phyloP scores from a whole-genome alignment of 1,140 invertebrate species.

The Batillaria attramentaria region DNA sequence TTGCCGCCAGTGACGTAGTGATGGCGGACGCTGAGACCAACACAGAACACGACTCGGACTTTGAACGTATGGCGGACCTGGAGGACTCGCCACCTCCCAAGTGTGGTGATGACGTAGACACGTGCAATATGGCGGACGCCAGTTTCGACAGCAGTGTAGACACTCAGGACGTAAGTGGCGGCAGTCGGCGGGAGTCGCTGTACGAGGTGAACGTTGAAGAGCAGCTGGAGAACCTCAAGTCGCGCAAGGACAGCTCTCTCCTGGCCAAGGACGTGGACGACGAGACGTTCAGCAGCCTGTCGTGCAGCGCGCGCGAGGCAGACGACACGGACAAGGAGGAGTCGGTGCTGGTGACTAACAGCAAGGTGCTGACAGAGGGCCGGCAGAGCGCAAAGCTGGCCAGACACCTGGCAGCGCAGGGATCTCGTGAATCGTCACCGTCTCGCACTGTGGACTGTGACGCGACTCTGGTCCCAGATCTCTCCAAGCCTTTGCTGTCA shows the following conservation, averaged over 20 bases:
- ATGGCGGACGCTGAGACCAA: constrained; percentile 50
- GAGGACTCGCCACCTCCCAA: constrained; percentile 26
- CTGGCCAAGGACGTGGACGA: constrained; percentile 59
- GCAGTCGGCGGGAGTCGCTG: constrained; percentile 60
- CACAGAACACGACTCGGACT: constrained; percentile 53
- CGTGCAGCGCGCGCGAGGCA: constrained; percentile 43
- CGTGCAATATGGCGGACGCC: constrained; percentile 44
- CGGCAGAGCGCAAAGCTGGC: constrained; percentile 34
- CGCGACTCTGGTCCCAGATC: constrained; percentile 27
- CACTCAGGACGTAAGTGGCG: constrained; percentile 39
- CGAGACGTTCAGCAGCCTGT: constrained; percentile 66
- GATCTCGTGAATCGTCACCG: background rate
- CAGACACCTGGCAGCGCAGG: constrained; percentile 17
- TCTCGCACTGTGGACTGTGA: background rate
- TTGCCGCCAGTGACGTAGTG: constrained; percentile 15
- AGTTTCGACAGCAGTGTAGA: constrained; percentile 64
- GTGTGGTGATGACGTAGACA: constrained; percentile 24
- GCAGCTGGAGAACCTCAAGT: constrained; percentile 55
- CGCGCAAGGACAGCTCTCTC: constrained; percentile 37
- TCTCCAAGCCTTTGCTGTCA: constrained; percentile 46
- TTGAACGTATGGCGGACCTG: constrained; percentile 45
- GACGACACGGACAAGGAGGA: constrained; percentile 41
- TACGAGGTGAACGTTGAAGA: constrained; percentile 69
- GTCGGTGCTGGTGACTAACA: constrained; percentile 39
- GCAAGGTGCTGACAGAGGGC: constrained; percentile 38